phyloP scores from a whole-genome alignment of 2,888 invertebrate genomes.

The Catotricha subobsoleta region DNA sequence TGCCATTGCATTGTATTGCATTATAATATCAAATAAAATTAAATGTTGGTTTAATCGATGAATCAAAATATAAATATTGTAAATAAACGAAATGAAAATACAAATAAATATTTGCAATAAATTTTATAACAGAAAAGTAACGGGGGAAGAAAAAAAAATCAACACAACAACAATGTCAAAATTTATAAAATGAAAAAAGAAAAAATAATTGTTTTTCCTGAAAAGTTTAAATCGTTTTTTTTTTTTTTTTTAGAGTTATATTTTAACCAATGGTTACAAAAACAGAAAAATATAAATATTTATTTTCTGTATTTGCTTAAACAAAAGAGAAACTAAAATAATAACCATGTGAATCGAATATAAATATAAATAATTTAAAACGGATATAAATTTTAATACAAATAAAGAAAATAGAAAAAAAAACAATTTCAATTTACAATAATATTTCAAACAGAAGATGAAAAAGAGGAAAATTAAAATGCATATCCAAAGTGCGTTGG shows the following conservation, averaged over 20 bases:
- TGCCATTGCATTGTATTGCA: too few relatives aligned
- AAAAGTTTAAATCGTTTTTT: not conserved
- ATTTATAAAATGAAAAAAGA: not conserved
- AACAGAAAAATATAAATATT: not conserved
- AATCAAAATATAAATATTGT: too few relatives aligned
- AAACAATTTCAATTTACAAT: not conserved
- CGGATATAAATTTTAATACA: not conserved
- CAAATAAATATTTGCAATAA: too few relatives aligned
- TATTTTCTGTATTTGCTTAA: not conserved
- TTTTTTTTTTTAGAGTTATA: not conserved
- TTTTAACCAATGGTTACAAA: not conserved
- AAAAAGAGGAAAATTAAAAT: not conserved
- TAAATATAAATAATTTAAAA: not conserved
- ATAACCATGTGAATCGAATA: not conserved
- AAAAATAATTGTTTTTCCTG: too few relatives aligned
- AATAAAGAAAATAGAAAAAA: not conserved
- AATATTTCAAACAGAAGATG: not conserved
- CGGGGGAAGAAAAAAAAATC: not conserved
- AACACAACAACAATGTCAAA: not conserved
- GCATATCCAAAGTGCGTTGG: slow-evolving; percentile 1
- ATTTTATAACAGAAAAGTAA: too few relatives aligned
- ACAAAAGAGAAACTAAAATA: not conserved
- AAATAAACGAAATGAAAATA: too few relatives aligned
- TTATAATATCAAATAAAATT: too few relatives aligned
- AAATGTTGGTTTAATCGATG: too few relatives aligned